phyloP scores from a whole-genome alignment of 2,797 vertebrate species.

The Gallinago nigripennis region DNA sequence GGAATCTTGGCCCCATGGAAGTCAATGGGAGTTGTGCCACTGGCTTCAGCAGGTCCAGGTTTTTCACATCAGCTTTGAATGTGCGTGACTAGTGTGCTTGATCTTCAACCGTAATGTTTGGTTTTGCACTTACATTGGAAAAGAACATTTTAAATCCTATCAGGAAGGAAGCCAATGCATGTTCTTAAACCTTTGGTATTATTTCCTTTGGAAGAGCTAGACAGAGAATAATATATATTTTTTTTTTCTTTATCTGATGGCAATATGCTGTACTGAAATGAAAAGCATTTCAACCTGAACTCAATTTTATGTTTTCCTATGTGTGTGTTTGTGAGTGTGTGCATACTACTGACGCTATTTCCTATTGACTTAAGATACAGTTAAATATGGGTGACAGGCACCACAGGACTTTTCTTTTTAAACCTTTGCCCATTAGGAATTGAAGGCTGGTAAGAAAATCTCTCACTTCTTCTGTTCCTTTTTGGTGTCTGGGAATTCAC shows the following conservation, averaged over 20 bases:
- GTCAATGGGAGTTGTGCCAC: constrained; percentile 38
- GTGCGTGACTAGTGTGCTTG: constrained; percentile 23
- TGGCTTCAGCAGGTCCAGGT: not conserved
- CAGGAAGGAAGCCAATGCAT: constrained; percentile 56
- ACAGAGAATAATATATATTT: constrained; percentile 27
- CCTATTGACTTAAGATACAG: constrained; percentile 11
- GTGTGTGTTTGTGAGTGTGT: not conserved
- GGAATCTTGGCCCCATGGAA: constrained; percentile 49
- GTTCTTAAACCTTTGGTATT: constrained; percentile 62
- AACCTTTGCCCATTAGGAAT: not conserved
- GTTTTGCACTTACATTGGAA: constrained; percentile 52
- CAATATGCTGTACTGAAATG: not conserved
- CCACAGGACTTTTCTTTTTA: not conserved
- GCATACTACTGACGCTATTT: not conserved
- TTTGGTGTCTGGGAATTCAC: constrained; percentile 4
- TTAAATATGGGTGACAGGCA: not conserved
- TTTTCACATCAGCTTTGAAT: constrained; percentile 36
- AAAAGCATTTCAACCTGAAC: constrained; percentile 33
- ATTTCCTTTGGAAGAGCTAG: constrained; percentile 61
- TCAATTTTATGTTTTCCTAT: constrained; percentile 5
- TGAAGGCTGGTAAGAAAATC: not conserved
- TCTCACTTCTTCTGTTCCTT: not conserved
- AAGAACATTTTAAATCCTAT: constrained; percentile 55
- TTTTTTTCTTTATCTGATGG: constrained; percentile 52
- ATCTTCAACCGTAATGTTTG: constrained; percentile 36